Evolutionary conservation across 2,113 vertebrate species (phyloP).

Genomic region (Ochotona curzoniae): DNA sequence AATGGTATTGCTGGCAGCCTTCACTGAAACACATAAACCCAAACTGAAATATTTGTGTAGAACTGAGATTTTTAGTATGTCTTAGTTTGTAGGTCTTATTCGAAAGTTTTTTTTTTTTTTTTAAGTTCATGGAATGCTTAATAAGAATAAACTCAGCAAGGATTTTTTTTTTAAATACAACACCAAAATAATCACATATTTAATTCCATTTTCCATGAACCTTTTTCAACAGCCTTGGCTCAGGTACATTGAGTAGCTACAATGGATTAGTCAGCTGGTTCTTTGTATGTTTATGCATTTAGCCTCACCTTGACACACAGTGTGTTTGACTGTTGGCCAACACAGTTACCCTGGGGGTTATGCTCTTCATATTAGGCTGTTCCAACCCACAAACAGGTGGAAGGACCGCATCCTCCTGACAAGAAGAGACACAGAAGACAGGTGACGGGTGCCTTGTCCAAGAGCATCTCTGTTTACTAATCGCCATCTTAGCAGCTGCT

Average conservation of each 20-base stretch:
- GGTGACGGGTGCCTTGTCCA: conserved; percentile 65
- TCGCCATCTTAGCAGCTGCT: neutral
- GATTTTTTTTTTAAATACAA: too few relatives aligned
- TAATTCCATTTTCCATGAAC: too few relatives aligned
- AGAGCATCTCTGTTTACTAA: conserved; percentile 25
- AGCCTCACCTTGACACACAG: neutral
- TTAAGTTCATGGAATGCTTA: too few relatives aligned
- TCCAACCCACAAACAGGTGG: conserved; percentile 61
- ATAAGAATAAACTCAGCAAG: too few relatives aligned
- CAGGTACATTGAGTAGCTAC: neutral
- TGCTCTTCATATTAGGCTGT: conserved; percentile 65
- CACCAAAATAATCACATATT: too few relatives aligned
- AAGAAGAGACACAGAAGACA: conserved; percentile 78
- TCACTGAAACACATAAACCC: neutral
- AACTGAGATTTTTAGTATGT: neutral
- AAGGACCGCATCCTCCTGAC: conserved; percentile 48
- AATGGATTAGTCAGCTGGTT: neutral
- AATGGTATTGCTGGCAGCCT: neutral
- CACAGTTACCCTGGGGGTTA: conserved; percentile 53
- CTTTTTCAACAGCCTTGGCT: too few relatives aligned
- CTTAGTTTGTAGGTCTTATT: neutral
- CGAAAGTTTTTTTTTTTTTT: too few relatives aligned
- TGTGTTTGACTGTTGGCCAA: neutral
- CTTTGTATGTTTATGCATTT: neutral
- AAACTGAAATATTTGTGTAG: conserved; percentile 3